Conservation (phyloP, 2,888 invertebrate species). For the Flexamia atlantica region DNA sequence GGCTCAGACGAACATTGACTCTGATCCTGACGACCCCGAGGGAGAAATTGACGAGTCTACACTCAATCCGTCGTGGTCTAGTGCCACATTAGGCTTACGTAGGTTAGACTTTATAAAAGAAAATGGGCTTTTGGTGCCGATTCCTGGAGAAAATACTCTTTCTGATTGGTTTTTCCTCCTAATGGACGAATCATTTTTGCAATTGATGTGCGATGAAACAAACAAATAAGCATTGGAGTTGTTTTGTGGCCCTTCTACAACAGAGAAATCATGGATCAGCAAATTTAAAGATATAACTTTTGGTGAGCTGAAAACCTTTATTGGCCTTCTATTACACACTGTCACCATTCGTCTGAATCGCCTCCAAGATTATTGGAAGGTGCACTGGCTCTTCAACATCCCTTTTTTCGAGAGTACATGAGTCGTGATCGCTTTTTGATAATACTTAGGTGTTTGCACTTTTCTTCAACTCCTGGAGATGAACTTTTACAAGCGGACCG, state of each 20-base stretch:
- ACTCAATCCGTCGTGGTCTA: neutral
- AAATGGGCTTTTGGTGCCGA: constrained; percentile 3
- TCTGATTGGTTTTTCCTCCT: neutral
- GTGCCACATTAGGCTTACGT: neutral
- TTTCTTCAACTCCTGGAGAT: neutral
- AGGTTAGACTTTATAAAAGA: neutral
- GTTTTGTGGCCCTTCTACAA: neutral
- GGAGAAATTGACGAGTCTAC: neutral
- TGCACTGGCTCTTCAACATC: neutral
- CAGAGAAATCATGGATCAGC: neutral
- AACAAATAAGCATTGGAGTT: neutral
- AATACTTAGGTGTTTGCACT: neutral
- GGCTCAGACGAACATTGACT: too few species aligned
- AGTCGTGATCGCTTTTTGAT: neutral
- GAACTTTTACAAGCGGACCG: neutral
- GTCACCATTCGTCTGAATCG: neutral
- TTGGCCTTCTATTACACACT: neutral
- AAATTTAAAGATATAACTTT: neutral
- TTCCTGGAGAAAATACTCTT: neutral
- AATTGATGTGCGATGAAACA: neutral
- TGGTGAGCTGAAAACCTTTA: neutral
- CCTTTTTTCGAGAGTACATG: neutral
- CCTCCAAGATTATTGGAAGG: constrained; percentile 23
- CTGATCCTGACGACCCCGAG: too few species aligned
- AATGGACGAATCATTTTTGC: neutral